A percentile compares a stretch with the other conserved stretches of the same genome.
phyloP scores from a whole-genome alignment of 1,140 invertebrate species.

The Megathymus violae region DNA sequence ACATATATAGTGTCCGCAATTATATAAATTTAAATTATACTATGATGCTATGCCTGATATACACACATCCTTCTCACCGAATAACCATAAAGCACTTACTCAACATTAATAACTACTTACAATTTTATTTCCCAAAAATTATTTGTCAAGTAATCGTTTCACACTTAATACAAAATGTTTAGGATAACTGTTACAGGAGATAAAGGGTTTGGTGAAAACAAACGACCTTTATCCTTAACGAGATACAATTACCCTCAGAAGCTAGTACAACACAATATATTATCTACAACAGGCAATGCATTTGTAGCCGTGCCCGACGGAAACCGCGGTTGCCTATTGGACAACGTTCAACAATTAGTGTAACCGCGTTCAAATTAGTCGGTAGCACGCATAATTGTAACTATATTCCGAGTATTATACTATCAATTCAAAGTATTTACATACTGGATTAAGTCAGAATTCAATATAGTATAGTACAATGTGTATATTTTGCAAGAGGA shows the following conservation, averaged over 20 bases:
- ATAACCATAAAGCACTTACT: too few relatives aligned
- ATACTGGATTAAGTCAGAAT: not conserved
- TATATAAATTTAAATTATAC: too few relatives aligned
- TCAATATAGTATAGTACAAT: not conserved
- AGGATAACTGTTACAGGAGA: too few relatives aligned
- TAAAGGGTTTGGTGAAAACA: too few relatives aligned
- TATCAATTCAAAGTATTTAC: not conserved
- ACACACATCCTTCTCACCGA: too few relatives aligned
- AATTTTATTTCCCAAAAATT: too few relatives aligned
- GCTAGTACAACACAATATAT: slow-evolving; percentile 6
- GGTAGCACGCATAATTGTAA: slow-evolving; percentile 18
- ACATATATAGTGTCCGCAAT: too few relatives aligned
- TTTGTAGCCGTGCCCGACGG: slow-evolving; percentile 7
- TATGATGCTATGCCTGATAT: too few relatives aligned
- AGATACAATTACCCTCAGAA: slow-evolving; percentile 1
- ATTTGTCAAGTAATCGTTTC: too few relatives aligned
- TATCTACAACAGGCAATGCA: slow-evolving; percentile 20
- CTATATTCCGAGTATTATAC: not conserved
- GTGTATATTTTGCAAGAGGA: not conserved
- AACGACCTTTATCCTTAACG: too few relatives aligned
- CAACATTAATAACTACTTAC: too few relatives aligned
- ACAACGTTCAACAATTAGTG: slow-evolving; percentile 33
- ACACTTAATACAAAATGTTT: too few relatives aligned
- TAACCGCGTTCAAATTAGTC: slow-evolving; percentile 25
- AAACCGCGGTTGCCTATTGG: slow-evolving; percentile 22